Evolutionary conservation across 2,888 invertebrate species (phyloP).

Genomic region (Cheilosia grossa): DNA sequence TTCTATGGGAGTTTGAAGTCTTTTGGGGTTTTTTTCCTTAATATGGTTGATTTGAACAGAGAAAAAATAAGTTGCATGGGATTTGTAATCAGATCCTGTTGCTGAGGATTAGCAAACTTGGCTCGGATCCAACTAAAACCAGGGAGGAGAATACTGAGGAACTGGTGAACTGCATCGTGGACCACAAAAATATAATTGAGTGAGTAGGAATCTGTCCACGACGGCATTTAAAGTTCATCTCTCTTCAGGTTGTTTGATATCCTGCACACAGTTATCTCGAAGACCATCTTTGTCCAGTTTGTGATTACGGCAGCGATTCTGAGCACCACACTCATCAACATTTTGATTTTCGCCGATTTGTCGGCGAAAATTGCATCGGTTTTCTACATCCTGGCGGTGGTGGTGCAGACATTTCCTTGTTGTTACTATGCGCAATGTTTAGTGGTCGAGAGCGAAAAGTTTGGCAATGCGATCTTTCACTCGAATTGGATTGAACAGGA

Average conservation of each 20-base stretch:
- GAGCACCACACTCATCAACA: too few relatives aligned
- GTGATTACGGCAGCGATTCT: constrained; percentile 74
- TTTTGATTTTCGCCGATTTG: constrained; percentile 75
- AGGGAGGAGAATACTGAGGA: constrained; percentile 63
- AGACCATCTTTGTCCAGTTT: constrained; percentile 76
- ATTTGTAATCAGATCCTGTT: too few relatives aligned
- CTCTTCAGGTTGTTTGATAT: constrained; percentile 49
- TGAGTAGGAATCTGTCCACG: too few relatives aligned
- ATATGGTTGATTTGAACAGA: too few relatives aligned
- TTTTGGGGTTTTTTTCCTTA: too few relatives aligned
- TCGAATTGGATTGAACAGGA: constrained; percentile 75
- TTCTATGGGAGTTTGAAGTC: too few relatives aligned
- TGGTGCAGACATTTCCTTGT: constrained; percentile 74
- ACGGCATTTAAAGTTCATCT: too few relatives aligned
- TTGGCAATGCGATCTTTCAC: constrained; percentile 75
- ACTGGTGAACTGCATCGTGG: constrained; percentile 73
- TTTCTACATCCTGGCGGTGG: constrained; percentile 73
- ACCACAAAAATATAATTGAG: constrained; percentile 68
- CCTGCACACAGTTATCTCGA: constrained; percentile 74
- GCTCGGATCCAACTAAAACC: constrained; percentile 2
- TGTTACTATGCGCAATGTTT: constrained; percentile 76
- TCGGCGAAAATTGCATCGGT: constrained; percentile 70
- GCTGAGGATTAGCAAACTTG: too few relatives aligned
- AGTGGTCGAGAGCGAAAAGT: constrained; percentile 70
- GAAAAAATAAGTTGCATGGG: too few relatives aligned